Percentiles rank a stretch among this genome's conserved stretches.
Conservation (phyloP, 2,113 vertebrate species). For the Hippocampus zosterae region DNA sequence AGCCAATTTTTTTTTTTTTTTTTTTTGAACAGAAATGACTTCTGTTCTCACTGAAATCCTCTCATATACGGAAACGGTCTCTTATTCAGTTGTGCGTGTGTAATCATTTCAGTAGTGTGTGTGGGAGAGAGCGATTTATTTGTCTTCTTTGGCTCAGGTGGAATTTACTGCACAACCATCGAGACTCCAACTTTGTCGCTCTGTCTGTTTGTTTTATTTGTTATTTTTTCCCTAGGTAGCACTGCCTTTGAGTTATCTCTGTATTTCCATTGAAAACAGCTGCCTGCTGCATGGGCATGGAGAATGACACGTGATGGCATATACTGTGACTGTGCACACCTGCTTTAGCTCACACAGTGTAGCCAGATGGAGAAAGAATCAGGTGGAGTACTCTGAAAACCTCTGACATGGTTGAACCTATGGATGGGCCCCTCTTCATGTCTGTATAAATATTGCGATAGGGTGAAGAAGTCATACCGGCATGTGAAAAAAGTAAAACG, state of each 20-base stretch:
- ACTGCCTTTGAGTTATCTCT: background rate
- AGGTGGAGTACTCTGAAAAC: background rate
- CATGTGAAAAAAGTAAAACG: background rate
- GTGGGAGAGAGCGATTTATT: too few relatives aligned
- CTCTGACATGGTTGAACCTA: background rate
- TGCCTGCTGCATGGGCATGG: background rate
- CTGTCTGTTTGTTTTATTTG: background rate
- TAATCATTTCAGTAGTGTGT: too few relatives aligned
- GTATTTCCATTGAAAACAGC: background rate
- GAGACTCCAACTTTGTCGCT: background rate
- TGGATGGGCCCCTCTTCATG: background rate
- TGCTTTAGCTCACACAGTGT: background rate
- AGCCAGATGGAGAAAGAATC: background rate
- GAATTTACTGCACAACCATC: too few relatives aligned
- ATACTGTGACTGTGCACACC: background rate
- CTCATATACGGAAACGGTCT: too few relatives aligned
- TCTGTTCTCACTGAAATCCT: too few relatives aligned
- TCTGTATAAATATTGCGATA: background rate
- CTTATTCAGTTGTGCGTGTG: too few relatives aligned
- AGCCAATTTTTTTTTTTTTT: too few relatives aligned
- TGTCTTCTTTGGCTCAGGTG: too few relatives aligned
- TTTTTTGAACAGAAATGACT: too few relatives aligned
- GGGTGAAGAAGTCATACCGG: background rate
- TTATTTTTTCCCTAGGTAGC: background rate
- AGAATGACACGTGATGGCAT: background rate